These are phyloP conservation scores for Plutella xylostella DNA, from an alignment of 2,888 invertebrate genomes.

Conservation along the genomic window DNA sequence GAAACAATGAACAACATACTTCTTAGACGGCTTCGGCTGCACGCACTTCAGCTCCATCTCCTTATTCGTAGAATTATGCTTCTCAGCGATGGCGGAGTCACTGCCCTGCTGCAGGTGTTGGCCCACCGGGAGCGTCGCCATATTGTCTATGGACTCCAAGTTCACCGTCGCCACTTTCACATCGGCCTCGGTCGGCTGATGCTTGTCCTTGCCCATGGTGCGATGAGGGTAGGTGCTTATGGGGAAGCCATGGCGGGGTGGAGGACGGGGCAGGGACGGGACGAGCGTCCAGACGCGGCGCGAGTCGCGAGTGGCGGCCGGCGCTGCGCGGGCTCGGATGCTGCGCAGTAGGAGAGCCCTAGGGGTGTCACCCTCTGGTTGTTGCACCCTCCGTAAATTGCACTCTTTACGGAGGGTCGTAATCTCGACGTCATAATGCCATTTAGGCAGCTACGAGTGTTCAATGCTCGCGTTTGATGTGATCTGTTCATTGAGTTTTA, in stretches of 20 bases:
- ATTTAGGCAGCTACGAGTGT: too few relatives aligned
- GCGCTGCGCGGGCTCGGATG: constrained; percentile 65
- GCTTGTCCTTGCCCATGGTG: constrained; percentile 62
- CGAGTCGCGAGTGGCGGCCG: constrained; percentile 36
- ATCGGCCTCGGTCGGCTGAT: constrained; percentile 73
- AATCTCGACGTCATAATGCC: not conserved
- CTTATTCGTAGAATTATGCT: constrained; percentile 85
- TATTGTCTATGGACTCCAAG: constrained; percentile 87
- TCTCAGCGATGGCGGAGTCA: constrained; percentile 81
- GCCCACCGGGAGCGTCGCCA: constrained; percentile 89
- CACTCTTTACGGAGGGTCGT: constrained; percentile 36
- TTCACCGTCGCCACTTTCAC: constrained; percentile 92
- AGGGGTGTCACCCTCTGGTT: constrained; percentile 54
- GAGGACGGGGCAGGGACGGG: constrained; percentile 38
- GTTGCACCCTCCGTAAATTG: constrained; percentile 44
- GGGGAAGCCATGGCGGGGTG: too few relatives aligned
- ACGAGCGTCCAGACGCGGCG: constrained; percentile 34
- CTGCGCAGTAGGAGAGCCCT: constrained; percentile 56
- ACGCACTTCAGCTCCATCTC: constrained; percentile 90
- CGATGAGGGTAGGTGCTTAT: too few relatives aligned
- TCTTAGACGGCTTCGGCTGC: constrained; percentile 86
- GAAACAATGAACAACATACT: constrained; percentile 62
- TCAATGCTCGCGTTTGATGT: too few relatives aligned
- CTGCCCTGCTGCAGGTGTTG: constrained; percentile 77
- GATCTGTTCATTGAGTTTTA: too few relatives aligned